Conservation (phyloP, 2,888 invertebrate genomes). For the Hylaea fasciaria region DNA sequence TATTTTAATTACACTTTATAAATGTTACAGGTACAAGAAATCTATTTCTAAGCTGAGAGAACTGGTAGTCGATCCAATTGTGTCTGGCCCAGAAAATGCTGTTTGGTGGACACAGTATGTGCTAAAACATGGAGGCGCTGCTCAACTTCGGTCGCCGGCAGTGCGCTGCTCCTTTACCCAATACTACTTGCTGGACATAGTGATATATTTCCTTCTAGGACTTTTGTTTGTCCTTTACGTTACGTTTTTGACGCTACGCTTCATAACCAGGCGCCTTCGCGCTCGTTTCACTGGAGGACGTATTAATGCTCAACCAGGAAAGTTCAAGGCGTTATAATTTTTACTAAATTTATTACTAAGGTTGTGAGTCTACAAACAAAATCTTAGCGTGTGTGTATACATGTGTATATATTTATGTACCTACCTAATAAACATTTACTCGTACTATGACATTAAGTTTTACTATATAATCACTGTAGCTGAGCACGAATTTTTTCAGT, state of each 20-base stretch:
- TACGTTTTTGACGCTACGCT: constrained; percentile 50
- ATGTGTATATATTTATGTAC: too few relatives aligned
- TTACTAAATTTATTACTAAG: too few relatives aligned
- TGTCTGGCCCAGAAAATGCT: constrained; percentile 78
- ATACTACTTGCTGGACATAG: constrained; percentile 72
- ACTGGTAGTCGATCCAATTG: constrained; percentile 57
- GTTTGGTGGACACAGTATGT: constrained; percentile 84
- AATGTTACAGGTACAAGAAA: constrained; percentile 66
- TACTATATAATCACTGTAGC: too few relatives aligned
- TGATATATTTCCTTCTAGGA: constrained; percentile 48
- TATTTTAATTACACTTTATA: background rate
- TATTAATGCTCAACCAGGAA: constrained; percentile 49
- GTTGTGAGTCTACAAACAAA: too few relatives aligned
- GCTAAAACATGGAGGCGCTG: constrained; percentile 72
- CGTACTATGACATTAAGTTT: too few relatives aligned
- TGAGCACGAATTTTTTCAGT: too few relatives aligned
- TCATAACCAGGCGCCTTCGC: constrained; percentile 52
- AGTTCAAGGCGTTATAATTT: constrained; percentile 70
- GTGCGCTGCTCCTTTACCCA: constrained; percentile 66
- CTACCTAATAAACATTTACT: too few relatives aligned
- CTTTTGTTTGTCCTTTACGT: constrained; percentile 45
- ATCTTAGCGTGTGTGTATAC: too few relatives aligned
- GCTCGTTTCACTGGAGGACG: constrained; percentile 46
- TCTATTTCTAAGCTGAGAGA: constrained; percentile 60
- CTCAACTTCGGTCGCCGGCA: constrained; percentile 72